A percentile compares a stretch with the other conserved stretches of the same genome.
These are phyloP conservation scores for Daboia siamensis DNA, from an alignment of 2,113 vertebrate genomes.

Conservation along the genomic window DNA sequence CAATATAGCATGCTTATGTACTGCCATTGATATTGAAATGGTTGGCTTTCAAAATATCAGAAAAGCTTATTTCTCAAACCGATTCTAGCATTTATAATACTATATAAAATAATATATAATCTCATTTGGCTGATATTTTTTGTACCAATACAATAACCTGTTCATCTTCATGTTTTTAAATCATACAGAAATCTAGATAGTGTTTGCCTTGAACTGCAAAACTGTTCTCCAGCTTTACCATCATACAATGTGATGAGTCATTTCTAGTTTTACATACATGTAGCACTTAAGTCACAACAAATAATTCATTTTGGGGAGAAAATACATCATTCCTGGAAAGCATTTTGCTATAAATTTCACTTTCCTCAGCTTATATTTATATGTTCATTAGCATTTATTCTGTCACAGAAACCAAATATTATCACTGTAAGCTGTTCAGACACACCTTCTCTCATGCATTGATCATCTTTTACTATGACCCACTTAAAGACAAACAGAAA, in stretches of 20 bases:
- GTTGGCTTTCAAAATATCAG: not conserved
- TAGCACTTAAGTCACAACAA: not conserved
- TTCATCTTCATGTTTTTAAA: not conserved
- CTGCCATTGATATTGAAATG: not conserved
- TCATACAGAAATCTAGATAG: not conserved
- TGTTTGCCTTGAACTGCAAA: not conserved
- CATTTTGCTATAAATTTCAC: not conserved
- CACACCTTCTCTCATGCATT: not conserved
- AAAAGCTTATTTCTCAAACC: not conserved
- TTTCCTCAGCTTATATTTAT: not conserved
- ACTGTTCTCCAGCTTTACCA: not conserved
- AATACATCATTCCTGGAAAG: not conserved
- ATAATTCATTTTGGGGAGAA: not conserved
- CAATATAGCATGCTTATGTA: not conserved
- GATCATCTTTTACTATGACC: not conserved
- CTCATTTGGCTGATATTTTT: not conserved
- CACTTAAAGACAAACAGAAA: not conserved
- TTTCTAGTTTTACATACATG: constrained; percentile 4
- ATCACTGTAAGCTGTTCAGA: not conserved
- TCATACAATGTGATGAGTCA: constrained; percentile 9
- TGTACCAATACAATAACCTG: not conserved
- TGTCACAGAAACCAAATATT: not conserved
- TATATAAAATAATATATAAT: not conserved
- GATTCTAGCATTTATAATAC: not conserved
- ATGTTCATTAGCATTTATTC: accelerated